phyloP scores from a whole-genome alignment of 2,797 vertebrate species.

The Paramormyrops hopkinsi region DNA sequence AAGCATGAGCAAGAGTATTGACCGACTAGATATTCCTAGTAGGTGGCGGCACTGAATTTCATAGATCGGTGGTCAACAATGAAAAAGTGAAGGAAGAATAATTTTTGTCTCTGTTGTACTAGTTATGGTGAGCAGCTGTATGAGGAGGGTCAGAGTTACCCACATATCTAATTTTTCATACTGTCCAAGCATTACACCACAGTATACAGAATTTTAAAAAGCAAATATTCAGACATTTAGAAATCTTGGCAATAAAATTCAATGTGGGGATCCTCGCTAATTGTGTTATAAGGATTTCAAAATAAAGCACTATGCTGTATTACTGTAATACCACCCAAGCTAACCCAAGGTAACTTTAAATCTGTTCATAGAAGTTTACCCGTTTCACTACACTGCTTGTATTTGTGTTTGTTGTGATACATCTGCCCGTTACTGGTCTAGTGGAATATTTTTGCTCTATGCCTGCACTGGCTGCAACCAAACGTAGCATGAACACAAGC shows the following conservation, averaged over 20 bases:
- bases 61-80: background rate
- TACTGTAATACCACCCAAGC: background rate
- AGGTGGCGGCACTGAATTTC: background rate
- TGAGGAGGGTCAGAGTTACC: background rate
- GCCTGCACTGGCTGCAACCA: background rate
- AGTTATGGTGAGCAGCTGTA: background rate
- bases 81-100: background rate
- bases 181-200: background rate
- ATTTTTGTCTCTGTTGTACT: background rate
- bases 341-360: background rate
- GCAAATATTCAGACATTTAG: background rate
- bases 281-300: background rate
- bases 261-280: background rate
- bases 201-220: background rate
- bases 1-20: background rate
- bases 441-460: background rate
- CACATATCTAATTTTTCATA: background rate
- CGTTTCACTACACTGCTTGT: background rate
- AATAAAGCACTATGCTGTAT: background rate
- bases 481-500: background rate
- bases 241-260: background rate
- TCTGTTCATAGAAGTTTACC: background rate
- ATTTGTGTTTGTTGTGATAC: background rate
- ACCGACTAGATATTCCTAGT: background rate
- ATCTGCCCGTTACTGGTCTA: background rate